A percentile compares a stretch with the other conserved stretches of the same genome.
These are phyloP conservation scores for Pituophis catenifer DNA, from an alignment of 2,113 vertebrate genomes.

Conservation along the genomic window DNA sequence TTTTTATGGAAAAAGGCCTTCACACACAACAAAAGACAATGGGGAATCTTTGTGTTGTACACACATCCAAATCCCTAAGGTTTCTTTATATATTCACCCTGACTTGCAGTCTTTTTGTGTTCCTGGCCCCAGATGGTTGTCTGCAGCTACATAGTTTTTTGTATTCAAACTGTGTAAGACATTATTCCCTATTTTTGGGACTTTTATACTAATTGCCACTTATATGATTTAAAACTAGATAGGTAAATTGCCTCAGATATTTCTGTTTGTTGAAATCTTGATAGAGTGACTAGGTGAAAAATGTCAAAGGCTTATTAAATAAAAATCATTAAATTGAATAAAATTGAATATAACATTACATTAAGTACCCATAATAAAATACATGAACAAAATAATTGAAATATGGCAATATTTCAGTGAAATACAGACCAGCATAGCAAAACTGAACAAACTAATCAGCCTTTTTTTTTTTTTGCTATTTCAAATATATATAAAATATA, in stretches of 20 bases:
- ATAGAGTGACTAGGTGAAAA: not conserved
- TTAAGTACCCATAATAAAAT: not conserved
- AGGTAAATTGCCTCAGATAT: conserved; percentile 35
- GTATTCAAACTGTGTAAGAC: conserved; percentile 49
- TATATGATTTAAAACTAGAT: conserved; percentile 50
- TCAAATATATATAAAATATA: not conserved
- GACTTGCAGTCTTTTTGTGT: conserved; percentile 50
- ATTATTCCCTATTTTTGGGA: conserved; percentile 48
- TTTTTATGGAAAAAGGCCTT: conserved; percentile 22
- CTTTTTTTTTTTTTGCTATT: not conserved
- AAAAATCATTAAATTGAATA: not conserved
- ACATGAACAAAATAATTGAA: not conserved
- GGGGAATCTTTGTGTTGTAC: conserved; percentile 68
- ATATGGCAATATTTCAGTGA: not conserved
- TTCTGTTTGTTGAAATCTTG: conserved; percentile 18
- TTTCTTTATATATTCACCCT: conserved; percentile 37
- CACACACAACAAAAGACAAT: conserved; percentile 64
- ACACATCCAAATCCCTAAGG: conserved; percentile 60
- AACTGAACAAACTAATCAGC: not conserved
- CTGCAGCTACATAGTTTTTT: conserved; percentile 40
- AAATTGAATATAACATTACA: not conserved
- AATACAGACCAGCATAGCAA: not conserved
- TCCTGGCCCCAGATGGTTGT: conserved; percentile 65
- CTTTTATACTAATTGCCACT: conserved; percentile 43
- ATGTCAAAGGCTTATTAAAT: conserved; percentile 23